phyloP scores from a whole-genome alignment of 1,140 invertebrate species.

The Sinonovacula constricta region DNA sequence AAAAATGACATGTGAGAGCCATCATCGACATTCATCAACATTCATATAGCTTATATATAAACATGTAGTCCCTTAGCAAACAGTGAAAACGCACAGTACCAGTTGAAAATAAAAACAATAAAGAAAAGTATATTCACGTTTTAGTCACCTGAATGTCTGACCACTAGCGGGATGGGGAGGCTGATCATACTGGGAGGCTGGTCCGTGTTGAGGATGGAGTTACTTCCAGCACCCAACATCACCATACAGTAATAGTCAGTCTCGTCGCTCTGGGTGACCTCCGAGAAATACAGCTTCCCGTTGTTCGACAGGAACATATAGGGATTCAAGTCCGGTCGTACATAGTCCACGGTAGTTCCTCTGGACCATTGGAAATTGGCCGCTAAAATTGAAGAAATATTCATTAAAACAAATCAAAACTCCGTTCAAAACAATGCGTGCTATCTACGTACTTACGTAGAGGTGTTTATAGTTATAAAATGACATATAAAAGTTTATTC shows the following conservation, averaged over 20 bases:
- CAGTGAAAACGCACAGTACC: too few species aligned
- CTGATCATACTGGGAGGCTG: conserved; percentile 66
- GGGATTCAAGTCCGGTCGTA: conserved; percentile 63
- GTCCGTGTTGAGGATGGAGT: conserved; percentile 56
- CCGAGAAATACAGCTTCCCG: conserved; percentile 69
- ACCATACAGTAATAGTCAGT: conserved; percentile 65
- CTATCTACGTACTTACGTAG: background rate
- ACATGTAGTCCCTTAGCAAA: too few species aligned
- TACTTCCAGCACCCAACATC: conserved; percentile 57
- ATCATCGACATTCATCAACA: too few species aligned
- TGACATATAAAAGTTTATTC: background rate
- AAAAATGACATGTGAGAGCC: too few species aligned
- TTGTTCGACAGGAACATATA: conserved; percentile 68
- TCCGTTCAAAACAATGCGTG: background rate
- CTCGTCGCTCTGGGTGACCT: conserved; percentile 57
- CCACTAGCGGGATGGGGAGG: conserved; percentile 54
- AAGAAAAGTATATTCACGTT: too few species aligned
- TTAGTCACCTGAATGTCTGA: conserved; percentile 55
- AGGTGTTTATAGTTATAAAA: background rate
- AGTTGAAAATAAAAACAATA: too few species aligned
- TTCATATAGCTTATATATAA: too few species aligned
- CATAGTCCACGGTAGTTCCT: conserved; percentile 51
- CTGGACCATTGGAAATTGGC: conserved; percentile 68
- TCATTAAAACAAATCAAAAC: too few species aligned
- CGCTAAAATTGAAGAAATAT: conserved; percentile 49